Conservation (phyloP, 2,888 invertebrate species). For the Synergus umbraculus region DNA sequence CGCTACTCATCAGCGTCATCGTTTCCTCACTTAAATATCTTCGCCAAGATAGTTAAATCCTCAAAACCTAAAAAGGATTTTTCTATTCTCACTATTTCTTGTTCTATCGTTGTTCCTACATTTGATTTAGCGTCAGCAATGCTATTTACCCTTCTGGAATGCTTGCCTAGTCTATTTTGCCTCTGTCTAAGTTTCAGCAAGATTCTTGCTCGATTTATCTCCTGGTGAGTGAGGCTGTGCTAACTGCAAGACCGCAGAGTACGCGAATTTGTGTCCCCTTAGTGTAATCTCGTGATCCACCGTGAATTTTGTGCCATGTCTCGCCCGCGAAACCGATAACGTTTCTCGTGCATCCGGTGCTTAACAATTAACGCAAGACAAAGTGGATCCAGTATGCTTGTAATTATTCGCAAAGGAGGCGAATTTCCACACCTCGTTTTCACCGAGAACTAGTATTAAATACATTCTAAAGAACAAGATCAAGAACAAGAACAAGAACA, state of each 20-base stretch:
- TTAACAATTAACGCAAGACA: slow-evolving; percentile 34
- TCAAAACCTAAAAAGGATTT: no score
- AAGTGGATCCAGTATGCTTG: slow-evolving; percentile 16
- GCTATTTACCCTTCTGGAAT: not conserved
- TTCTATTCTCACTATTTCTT: no score
- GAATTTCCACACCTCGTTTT: slow-evolving; percentile 20
- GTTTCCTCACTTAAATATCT: no score
- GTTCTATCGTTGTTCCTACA: not conserved
- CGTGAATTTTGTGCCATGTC: slow-evolving; percentile 14
- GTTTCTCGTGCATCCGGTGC: slow-evolving; percentile 32
- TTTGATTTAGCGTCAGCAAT: not conserved
- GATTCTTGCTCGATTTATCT: slow-evolving; percentile 14
- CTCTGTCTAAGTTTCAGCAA: slow-evolving; percentile 7
- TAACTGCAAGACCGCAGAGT: slow-evolving; percentile 10
- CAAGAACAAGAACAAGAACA: no score
- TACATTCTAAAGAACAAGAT: no score
- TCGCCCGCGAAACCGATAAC: slow-evolving; percentile 26
- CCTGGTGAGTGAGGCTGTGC: slow-evolving; percentile 24
- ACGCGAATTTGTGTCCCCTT: slow-evolving; percentile 27
- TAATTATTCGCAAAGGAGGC: slow-evolving; percentile 1
- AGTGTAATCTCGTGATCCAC: slow-evolving; percentile 19
- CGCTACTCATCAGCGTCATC: no score
- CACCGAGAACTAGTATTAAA: not conserved
- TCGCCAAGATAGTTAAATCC: no score
- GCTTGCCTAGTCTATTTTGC: slow-evolving; percentile 22